Conservation (phyloP, 2,888 invertebrate species). For the Morpho helenor region DNA sequence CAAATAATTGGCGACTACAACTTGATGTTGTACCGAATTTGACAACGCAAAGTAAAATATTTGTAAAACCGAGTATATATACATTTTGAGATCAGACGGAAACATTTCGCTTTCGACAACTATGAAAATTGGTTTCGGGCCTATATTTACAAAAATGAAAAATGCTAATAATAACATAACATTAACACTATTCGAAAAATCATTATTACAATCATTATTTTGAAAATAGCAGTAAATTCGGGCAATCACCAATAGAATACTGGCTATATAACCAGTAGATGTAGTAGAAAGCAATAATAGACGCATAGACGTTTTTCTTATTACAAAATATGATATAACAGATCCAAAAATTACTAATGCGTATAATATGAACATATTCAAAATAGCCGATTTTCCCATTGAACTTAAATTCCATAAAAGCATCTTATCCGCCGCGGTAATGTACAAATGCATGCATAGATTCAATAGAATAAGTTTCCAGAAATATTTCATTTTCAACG, state of each 20-base stretch:
- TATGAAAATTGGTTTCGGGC: constrained; percentile 5
- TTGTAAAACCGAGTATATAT: neutral
- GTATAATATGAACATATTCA: constrained; percentile 5
- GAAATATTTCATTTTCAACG: constrained; percentile 20
- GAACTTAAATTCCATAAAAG: constrained; percentile 1
- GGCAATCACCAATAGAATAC: neutral
- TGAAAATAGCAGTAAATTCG: neutral
- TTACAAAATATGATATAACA: constrained; percentile 1
- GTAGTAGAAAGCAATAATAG: constrained; percentile 3
- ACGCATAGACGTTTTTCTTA: constrained; percentile 2
- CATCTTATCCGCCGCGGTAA: constrained; percentile 24
- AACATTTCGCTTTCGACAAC: constrained; percentile 5
- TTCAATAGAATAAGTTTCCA: constrained; percentile 19
- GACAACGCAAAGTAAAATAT: neutral
- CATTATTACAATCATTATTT: neutral
- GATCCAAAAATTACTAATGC: neutral
- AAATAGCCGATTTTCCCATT: neutral
- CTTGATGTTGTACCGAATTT: constrained; percentile 16
- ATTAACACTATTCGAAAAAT: neutral
- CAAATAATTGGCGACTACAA: constrained; percentile 21
- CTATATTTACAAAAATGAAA: constrained; percentile 7
- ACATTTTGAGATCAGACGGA: constrained; percentile 8
- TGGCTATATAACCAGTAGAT: constrained; percentile 4
- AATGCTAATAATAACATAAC: neutral
- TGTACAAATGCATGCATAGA: constrained; percentile 16